These are phyloP conservation scores for Carterocephalus palaemon DNA, from an alignment of 2,888 invertebrate species.

Conservation along the genomic window DNA sequence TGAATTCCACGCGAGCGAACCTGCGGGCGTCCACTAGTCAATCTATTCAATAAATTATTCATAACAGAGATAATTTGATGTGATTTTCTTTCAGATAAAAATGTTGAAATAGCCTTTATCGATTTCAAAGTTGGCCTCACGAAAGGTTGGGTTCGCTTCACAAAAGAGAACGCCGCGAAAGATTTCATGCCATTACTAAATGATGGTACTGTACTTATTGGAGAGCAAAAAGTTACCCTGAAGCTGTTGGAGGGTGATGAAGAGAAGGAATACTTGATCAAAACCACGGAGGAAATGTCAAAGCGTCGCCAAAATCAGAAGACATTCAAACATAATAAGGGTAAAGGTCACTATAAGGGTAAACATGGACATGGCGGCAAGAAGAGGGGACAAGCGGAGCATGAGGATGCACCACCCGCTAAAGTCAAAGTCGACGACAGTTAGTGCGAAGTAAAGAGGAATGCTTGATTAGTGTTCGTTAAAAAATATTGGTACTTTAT, in stretches of 20 bases:
- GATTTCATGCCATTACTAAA: constrained; percentile 81
- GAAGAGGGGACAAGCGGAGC: constrained; percentile 51
- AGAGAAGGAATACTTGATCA: constrained; percentile 82
- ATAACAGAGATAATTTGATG: too few species aligned
- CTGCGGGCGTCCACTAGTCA: too few species aligned
- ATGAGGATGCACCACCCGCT: constrained; percentile 47
- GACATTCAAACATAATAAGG: constrained; percentile 54
- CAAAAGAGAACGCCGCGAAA: constrained; percentile 84
- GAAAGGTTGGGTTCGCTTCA: constrained; percentile 85
- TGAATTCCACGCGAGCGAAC: too few species aligned
- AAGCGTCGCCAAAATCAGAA: constrained; percentile 75
- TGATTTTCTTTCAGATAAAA: constrained; percentile 39
- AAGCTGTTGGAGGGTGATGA: constrained; percentile 84
- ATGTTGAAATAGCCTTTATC: constrained; percentile 83
- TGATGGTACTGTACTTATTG: constrained; percentile 79
- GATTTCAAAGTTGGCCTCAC: constrained; percentile 87
- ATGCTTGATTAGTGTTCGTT: background rate
- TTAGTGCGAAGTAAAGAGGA: constrained; percentile 22
- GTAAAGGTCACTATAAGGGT: constrained; percentile 46
- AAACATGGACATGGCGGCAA: constrained; percentile 52
- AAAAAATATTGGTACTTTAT: background rate
- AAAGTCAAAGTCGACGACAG: constrained; percentile 54
- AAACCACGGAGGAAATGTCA: constrained; percentile 80
- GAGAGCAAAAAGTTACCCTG: constrained; percentile 74
- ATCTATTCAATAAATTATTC: too few species aligned